Conservation (phyloP, 1,140 invertebrate genomes). For the Plutomurus gul region DNA sequence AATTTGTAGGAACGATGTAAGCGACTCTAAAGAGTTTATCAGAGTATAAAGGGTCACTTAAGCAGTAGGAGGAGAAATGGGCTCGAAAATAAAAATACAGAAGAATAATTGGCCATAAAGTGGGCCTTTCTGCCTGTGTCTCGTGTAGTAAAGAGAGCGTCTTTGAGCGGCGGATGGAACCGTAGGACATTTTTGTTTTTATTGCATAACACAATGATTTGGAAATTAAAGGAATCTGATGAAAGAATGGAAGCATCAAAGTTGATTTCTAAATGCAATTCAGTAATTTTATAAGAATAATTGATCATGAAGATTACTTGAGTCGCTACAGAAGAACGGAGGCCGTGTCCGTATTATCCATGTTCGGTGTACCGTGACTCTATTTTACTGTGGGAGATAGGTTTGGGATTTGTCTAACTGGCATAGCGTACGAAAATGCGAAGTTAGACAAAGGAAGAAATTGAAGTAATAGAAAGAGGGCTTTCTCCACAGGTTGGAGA, state of each 20-base stretch:
- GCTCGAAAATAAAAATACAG: constrained; percentile 24
- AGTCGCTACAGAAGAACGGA: neutral
- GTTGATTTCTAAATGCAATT: neutral
- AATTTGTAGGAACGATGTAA: neutral
- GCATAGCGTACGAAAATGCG: neutral
- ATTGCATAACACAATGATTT: neutral
- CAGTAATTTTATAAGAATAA: constrained; percentile 16
- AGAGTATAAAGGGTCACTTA: constrained; percentile 39
- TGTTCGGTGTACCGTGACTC: neutral
- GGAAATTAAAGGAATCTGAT: neutral
- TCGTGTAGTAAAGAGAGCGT: no score
- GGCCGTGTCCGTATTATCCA: neutral
- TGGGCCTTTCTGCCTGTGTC: neutral
- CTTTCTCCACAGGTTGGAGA: constrained; percentile 49
- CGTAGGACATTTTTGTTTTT: neutral
- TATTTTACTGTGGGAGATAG: neutral
- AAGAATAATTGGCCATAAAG: constrained; percentile 43
- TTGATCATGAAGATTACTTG: constrained; percentile 49
- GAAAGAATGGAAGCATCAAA: neutral
- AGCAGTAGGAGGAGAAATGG: neutral
- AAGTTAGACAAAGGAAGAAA: constrained; percentile 15
- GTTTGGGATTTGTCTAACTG: neutral
- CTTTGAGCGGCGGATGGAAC: neutral
- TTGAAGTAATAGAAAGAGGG: neutral
- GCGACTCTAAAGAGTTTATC: constrained; percentile 1